Evolutionary conservation across 2,888 invertebrate genomes (phyloP), one percentile per base, ranked within the genome.

Genomic region (Athripsodes cinereus): DNA sequence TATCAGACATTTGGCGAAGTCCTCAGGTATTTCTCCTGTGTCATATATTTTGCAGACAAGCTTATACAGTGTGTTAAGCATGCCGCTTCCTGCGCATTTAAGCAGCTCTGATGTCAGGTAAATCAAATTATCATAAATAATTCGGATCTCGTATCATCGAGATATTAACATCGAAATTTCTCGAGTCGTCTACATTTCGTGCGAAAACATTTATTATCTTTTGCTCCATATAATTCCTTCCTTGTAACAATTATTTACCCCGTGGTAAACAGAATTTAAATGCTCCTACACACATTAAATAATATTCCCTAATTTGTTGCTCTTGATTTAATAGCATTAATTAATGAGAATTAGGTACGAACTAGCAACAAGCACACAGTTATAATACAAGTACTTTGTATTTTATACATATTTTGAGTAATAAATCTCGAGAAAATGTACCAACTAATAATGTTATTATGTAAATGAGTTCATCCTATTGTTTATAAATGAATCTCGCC

Each of bases 201-300:
- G 31, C 31, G 11, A 31, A 31, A 31, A 31, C 31, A n/a, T n/a
- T n/a, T 11, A 31, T 31, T 31, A 6, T 8, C 31, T 31, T 31
- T 11, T 31, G 31, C 11, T 11, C 31, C 31, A 31, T 31, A 31
- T 31, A 8, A 31, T 31, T 8, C 13, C 46, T 44, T 51, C 6
- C 51, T 35, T 50, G 51, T 50, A 22, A 52, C 22, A 55, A 55
- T 35, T 31, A 46, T 44, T 56, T 44, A 50, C 20, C 31, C 51
- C 22, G 46, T 52, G 26, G 50, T 52, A 31, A 51, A 52, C 56
- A 56, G 40, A 51, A 56, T 56, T 51, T 51, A 22, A 40, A 56
- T 56, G 50, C 21, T 34, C 22, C 16, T 40, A 40, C 40, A 40
- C 13, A 13, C 40, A 8, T 40, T 16, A 26, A 6, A 6, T 26